Evolutionary conservation across 2,888 invertebrate genomes (phyloP).

Genomic region (Malthinus seriepunctatus): DNA sequence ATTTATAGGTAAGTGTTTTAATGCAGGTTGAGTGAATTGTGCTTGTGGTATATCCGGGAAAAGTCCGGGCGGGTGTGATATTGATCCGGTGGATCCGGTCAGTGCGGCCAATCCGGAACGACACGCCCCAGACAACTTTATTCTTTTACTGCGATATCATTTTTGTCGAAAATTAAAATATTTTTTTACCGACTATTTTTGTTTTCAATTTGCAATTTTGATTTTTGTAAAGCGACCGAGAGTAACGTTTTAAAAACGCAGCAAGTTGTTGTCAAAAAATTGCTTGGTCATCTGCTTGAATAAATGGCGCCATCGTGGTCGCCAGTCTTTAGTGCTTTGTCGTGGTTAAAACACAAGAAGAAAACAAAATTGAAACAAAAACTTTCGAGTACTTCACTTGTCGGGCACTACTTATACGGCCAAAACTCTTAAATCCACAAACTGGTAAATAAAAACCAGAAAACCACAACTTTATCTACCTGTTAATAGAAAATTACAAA

Average conservation of each 20-base stretch:
- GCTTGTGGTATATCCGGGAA: slow-evolving; percentile 48
- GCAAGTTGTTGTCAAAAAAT: slow-evolving; percentile 6
- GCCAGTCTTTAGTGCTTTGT: slow-evolving; percentile 26
- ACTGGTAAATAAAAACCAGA: slow-evolving; percentile 1
- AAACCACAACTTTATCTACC: slow-evolving; percentile 3
- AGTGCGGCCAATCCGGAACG: slow-evolving; percentile 48
- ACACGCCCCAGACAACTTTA: slow-evolving; percentile 47
- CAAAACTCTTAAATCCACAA: not conserved
- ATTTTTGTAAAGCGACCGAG: not conserved
- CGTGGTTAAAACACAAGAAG: slow-evolving; percentile 28
- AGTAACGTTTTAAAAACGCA: not conserved
- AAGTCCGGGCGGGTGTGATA: slow-evolving; percentile 51
- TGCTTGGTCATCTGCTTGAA: slow-evolving; percentile 35
- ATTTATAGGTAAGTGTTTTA: not conserved
- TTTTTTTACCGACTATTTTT: not conserved
- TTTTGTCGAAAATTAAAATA: not conserved
- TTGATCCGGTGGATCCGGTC: slow-evolving; percentile 54
- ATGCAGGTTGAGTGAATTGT: slow-evolving; percentile 27
- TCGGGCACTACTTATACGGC: slow-evolving; percentile 15
- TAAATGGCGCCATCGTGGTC: slow-evolving; percentile 33
- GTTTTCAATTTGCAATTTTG: not conserved
- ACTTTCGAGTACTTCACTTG: slow-evolving; percentile 10
- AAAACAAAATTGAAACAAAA: slow-evolving; percentile 30
- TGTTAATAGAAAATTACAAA: not conserved
- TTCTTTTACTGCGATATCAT: slow-evolving; percentile 20